Evolutionary conservation across 2,888 invertebrate genomes (phyloP).

Genomic region (Drosophila buzzatii): DNA sequence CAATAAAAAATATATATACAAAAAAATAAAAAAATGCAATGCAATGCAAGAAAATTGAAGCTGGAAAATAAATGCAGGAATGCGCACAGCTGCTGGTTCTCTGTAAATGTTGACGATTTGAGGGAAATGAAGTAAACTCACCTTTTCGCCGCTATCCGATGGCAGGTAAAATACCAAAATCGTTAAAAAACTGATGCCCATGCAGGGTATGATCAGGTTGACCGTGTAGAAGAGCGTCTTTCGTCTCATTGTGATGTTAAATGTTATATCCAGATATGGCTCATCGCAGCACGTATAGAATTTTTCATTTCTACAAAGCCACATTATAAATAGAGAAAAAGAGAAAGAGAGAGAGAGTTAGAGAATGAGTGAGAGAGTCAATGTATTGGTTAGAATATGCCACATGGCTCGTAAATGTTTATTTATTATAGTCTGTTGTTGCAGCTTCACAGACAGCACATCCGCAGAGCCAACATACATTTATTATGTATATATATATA

Average conservation of each 20-base stretch:
- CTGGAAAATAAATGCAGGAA: constrained; percentile 13
- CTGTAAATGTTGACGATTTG: constrained; percentile 7
- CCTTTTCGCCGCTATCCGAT: constrained; percentile 99
- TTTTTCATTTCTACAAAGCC: constrained; percentile 91
- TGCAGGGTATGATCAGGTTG: constrained; percentile 98
- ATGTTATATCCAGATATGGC: constrained; percentile 97
- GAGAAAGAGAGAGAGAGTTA: constrained; percentile 1
- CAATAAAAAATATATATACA: constrained; percentile 12
- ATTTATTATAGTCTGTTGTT: constrained; percentile 57
- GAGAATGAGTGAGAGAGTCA: constrained; percentile 3
- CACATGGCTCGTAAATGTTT: constrained; percentile 49
- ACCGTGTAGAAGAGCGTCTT: constrained; percentile 99
- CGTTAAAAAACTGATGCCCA: constrained; percentile 98
- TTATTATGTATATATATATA: neutral
- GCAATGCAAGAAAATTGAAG: neutral
- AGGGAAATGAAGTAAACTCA: constrained; percentile 85
- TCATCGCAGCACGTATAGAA: constrained; percentile 99
- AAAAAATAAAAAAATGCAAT: neutral
- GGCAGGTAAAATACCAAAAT: constrained; percentile 98
- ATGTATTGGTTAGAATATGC: constrained; percentile 31
- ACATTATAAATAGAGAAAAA: neutral
- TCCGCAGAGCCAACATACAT: constrained; percentile 45
- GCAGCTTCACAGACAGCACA: constrained; percentile 38
- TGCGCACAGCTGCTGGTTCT: constrained; percentile 24
- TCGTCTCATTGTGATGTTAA: constrained; percentile 98